phyloP scores from a whole-genome alignment of 2,113 vertebrate species.

The Damaliscus lunatus region DNA sequence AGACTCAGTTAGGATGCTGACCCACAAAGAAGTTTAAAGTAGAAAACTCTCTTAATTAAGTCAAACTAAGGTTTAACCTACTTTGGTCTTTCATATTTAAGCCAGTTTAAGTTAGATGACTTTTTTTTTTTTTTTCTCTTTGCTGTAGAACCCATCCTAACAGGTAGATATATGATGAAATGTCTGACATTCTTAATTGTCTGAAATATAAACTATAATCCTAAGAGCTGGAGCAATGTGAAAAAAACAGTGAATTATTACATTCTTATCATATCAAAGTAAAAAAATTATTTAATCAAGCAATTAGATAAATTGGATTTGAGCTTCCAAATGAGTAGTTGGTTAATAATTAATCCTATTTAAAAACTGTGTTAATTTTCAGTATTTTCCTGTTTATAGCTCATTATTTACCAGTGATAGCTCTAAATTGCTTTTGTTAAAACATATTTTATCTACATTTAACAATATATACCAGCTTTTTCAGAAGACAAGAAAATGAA shows the following conservation, averaged over 20 bases:
- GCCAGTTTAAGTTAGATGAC: not conserved
- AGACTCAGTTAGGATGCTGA: not conserved
- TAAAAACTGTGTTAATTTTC: constrained; percentile 50
- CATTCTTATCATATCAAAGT: constrained; percentile 30
- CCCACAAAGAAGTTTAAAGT: not conserved
- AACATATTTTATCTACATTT: not conserved
- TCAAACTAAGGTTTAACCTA: not conserved
- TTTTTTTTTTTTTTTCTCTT: not conserved
- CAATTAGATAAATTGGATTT: constrained; percentile 62
- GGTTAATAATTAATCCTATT: constrained; percentile 57
- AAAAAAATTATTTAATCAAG: constrained; percentile 55
- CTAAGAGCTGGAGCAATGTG: not conserved
- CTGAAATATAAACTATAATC: constrained; percentile 14
- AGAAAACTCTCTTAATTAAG: not conserved
- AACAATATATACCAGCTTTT: not conserved
- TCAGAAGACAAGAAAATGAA: not conserved
- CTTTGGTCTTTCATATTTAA: not conserved
- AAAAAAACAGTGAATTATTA: constrained; percentile 14
- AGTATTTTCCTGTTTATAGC: constrained; percentile 18
- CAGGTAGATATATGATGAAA: not conserved
- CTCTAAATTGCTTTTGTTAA: not conserved
- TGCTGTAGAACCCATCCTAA: not conserved
- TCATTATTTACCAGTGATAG: constrained; percentile 45
- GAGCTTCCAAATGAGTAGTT: constrained; percentile 58
- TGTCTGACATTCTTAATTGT: not conserved